Evolutionary conservation across 2,113 vertebrate species (phyloP), one percentile per base, ranked within the genome.

Genomic region (Crotalus horridus): DNA sequence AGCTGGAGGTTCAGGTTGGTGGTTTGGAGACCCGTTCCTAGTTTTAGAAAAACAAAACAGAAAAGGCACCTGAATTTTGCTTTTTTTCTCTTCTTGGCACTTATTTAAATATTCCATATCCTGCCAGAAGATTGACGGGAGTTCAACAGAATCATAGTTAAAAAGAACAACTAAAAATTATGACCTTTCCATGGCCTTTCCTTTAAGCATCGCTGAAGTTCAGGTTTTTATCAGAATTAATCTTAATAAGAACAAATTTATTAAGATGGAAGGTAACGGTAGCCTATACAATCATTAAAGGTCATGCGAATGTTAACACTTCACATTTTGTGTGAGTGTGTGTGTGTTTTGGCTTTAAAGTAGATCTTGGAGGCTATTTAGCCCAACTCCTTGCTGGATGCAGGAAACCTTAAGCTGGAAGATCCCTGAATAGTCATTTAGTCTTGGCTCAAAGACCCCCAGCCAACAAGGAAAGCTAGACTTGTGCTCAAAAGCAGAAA

Each of bases 21-120:
- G 97, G 95, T 95, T 99, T 56, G 99, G 99, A n/a, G 99, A 99
- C 87, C 99, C 98, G 85, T 99, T 99, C 95, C 99, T 99, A 93
- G 90, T 91, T 0, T 2, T 23, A 74, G 23, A 90, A 69, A 95
- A 93, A 97, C 85, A 96, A 48, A 39, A 85, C n/a, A 29, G 90
- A 0, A 94, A 81, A 87, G 0, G 0, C 12, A 5, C 39, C 92
- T 4, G 92, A 91, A 0, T n/a, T 59, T 46, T 0, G 7, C 89
- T 89, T 39, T 51, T 46, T 48, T 5, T 10, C 54, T 51, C 53
- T 90, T 26, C 48, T 89, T 90, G 56, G 3, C 54, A 85, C n/a
- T 2, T 8, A 53, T 43, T 59, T 90, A 4, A 23, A 26, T 0
- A 0, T 59, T 9, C 0, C 39, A 85, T 43, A 58, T 89, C 21